phyloP scores from a whole-genome alignment of 2,888 invertebrate genomes.

The Drosophila neotestacea region DNA sequence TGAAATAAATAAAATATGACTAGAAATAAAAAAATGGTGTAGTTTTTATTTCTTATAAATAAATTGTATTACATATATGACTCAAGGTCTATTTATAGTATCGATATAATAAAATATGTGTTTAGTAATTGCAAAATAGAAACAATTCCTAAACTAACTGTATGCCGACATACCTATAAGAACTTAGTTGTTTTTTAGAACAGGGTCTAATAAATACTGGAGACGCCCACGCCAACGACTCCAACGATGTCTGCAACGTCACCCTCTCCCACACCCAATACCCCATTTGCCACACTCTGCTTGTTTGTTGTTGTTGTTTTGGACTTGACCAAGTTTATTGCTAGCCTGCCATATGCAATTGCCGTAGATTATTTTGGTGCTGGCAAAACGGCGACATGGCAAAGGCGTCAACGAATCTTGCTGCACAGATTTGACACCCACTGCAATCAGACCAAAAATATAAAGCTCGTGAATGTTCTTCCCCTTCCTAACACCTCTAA shows the following conservation, averaged over 20 bases:
- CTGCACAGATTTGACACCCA: slow-evolving; percentile 57
- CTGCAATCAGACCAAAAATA: slow-evolving; percentile 41
- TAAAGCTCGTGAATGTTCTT: not conserved
- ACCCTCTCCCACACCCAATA: not conserved
- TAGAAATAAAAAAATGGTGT: no score
- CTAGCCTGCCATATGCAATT: slow-evolving; percentile 78
- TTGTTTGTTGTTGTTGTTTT: slow-evolving; percentile 51
- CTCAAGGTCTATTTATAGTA: no score
- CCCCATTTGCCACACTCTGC: not conserved
- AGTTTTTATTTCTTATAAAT: no score
- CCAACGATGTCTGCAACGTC: slow-evolving; percentile 6
- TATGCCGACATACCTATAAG: no score
- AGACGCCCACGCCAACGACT: slow-evolving; percentile 39
- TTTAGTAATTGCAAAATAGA: no score
- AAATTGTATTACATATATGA: no score
- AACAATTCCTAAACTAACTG: no score
- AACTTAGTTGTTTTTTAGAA: no score
- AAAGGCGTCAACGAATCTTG: slow-evolving; percentile 58
- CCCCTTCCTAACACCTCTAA: not conserved
- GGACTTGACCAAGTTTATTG: slow-evolving; percentile 82
- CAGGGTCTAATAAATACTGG: slow-evolving; percentile 6
- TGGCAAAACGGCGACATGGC: slow-evolving; percentile 51
- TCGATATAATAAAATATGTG: no score
- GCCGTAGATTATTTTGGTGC: slow-evolving; percentile 74
- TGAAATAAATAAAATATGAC: no score